Evolutionary conservation across 2,797 vertebrate genomes (phyloP).

Genomic region (Pitangus sulphuratus): DNA sequence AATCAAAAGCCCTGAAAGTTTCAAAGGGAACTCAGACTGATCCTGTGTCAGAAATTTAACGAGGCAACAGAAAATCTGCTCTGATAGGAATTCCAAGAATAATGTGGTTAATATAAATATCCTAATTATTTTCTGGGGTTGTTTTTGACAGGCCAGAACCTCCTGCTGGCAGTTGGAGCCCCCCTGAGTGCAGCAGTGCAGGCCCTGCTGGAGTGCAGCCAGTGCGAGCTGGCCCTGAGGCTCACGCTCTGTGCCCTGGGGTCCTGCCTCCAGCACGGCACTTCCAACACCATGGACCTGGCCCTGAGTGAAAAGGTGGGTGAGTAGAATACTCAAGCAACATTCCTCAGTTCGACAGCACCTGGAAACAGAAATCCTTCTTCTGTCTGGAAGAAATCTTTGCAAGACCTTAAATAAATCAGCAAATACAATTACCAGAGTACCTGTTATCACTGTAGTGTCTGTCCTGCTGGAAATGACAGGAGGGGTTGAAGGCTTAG

Average conservation of each 20-base stretch:
- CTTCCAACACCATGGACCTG: slow-evolving; percentile 85
- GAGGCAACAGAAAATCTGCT: not conserved
- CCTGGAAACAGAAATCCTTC: not conserved
- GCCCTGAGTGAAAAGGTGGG: slow-evolving; percentile 81
- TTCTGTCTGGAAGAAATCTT: not conserved
- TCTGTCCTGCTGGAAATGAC: not conserved
- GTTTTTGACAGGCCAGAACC: slow-evolving; percentile 71
- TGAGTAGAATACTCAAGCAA: not conserved
- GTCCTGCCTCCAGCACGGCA: slow-evolving; percentile 86
- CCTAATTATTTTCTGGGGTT: not conserved
- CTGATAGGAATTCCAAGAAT: not conserved
- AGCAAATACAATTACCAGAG: not conserved
- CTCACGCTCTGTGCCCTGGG: slow-evolving; percentile 83
- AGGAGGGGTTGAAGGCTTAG: not conserved
- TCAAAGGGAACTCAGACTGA: not conserved
- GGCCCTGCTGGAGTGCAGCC: slow-evolving; percentile 92
- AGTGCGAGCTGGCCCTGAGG: slow-evolving; percentile 88
- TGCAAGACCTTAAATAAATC: not conserved
- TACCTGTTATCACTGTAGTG: not conserved
- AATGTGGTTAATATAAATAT: not conserved
- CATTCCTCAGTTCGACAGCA: not conserved
- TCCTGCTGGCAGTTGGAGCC: slow-evolving; percentile 75
- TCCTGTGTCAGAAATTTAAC: not conserved
- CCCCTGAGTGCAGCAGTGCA: slow-evolving; percentile 84
- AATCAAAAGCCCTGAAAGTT: not conserved